These are phyloP conservation scores for Himalopsyche anomala DNA, from an alignment of 2,888 invertebrate species.

Conservation along the genomic window DNA sequence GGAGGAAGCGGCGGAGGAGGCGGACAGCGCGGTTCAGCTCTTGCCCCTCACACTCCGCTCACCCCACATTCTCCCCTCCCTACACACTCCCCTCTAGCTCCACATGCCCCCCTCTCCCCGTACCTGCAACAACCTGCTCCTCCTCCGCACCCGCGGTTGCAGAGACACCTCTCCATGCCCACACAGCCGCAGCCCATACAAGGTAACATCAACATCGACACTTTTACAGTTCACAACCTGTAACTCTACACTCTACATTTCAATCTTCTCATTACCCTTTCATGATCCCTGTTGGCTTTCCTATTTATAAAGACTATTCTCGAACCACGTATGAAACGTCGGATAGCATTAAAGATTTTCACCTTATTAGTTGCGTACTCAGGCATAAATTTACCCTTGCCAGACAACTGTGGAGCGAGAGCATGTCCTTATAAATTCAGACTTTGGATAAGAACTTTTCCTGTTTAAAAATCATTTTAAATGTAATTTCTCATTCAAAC, in stretches of 20 bases:
- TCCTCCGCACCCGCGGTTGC: constrained; percentile 67
- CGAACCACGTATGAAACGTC: not conserved
- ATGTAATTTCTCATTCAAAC: not conserved
- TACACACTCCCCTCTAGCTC: constrained; percentile 78
- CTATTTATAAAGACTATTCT: constrained; percentile 23
- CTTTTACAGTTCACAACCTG: constrained; percentile 34
- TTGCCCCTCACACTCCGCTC: constrained; percentile 76
- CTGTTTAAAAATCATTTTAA: no score
- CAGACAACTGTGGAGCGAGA: no score
- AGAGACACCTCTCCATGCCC: constrained; percentile 66
- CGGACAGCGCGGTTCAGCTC: constrained; percentile 75
- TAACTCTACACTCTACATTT: constrained; percentile 14
- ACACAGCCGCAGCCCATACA: constrained; percentile 68
- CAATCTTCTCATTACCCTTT: constrained; percentile 14
- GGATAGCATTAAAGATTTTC: no score
- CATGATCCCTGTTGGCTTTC: not conserved
- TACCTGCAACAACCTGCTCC: constrained; percentile 71
- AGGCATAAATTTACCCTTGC: no score
- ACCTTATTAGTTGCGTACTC: no score
- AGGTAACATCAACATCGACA: constrained; percentile 2
- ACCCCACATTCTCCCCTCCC: constrained; percentile 76
- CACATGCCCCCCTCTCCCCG: constrained; percentile 73
- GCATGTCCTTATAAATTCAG: no score
- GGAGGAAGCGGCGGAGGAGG: constrained; percentile 65
- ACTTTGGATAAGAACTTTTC: no score